These are phyloP conservation scores for Catagonus wagneri DNA, from an alignment of 2,113 vertebrate species.

Conservation along the genomic window DNA sequence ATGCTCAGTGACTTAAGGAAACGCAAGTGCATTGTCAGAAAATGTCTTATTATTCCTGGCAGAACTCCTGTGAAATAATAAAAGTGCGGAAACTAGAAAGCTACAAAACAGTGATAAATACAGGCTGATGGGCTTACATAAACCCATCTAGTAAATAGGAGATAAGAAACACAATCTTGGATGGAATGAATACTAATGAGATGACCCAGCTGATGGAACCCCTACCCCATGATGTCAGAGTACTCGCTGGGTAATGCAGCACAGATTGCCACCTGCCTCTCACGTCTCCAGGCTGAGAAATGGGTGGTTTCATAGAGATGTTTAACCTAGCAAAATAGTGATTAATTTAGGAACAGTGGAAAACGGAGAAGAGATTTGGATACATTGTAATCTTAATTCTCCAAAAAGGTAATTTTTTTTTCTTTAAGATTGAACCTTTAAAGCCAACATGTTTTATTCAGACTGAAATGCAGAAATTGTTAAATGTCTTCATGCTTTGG, in stretches of 20 bases:
- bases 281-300: slow-evolving; percentile 83
- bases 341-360: slow-evolving; percentile 86
- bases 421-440: slow-evolving; percentile 71
- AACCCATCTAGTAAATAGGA: slow-evolving; percentile 86
- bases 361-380: slow-evolving; percentile 31
- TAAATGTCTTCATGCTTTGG: slow-evolving; percentile 73
- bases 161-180: slow-evolving; percentile 87
- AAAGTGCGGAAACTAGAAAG: slow-evolving; percentile 78
- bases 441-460: slow-evolving; percentile 75
- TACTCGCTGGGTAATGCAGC: slow-evolving; percentile 85
- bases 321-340: slow-evolving; percentile 84
- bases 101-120: slow-evolving; percentile 81
- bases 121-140: slow-evolving; percentile 83
- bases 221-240: slow-evolving; percentile 86
- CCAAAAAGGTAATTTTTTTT: slow-evolving; percentile 73
- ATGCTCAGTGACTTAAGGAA: slow-evolving; percentile 57
- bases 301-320: slow-evolving; percentile 85
- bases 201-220: slow-evolving; percentile 87
- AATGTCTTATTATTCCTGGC: slow-evolving; percentile 59
- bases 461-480: slow-evolving; percentile 71
- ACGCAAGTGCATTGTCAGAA: slow-evolving; percentile 25
- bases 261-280: slow-evolving; percentile 86
- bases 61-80: slow-evolving; percentile 70
- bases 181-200: slow-evolving; percentile 87
- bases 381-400: slow-evolving; percentile 70